Evolutionary conservation across 2,113 vertebrate genomes (phyloP).

Genomic region (Podiceps cristatus): DNA sequence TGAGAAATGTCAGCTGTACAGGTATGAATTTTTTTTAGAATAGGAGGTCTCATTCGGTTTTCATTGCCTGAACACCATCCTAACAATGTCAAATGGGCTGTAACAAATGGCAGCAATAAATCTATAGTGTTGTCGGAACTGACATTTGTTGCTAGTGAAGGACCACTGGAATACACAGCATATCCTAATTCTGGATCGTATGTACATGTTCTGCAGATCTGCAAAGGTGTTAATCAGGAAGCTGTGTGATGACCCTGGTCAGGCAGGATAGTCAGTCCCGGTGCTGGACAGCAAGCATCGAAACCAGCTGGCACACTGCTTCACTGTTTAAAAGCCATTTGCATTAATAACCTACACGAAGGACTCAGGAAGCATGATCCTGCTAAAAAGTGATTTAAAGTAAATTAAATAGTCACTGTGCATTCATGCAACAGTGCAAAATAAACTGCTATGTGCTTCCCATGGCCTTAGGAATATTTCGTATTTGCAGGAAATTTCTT

Average conservation of each 20-base stretch:
- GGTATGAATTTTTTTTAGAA: not conserved
- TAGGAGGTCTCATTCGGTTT: not conserved
- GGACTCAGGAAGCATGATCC: not conserved
- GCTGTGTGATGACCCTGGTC: not conserved
- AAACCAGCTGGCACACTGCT: not conserved
- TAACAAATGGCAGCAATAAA: not conserved
- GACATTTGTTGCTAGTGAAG: not conserved
- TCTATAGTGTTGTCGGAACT: not conserved
- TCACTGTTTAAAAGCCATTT: not conserved
- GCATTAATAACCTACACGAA: not conserved
- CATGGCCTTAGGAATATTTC: not conserved
- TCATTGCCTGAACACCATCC: not conserved
- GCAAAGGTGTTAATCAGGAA: not conserved
- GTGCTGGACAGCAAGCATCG: not conserved
- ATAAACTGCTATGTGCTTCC: not conserved
- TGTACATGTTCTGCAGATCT: not conserved
- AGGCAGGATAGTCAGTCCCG: not conserved
- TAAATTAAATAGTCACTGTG: not conserved
- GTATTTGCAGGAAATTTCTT: not conserved
- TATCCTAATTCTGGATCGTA: not conserved
- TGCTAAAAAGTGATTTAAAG: not conserved
- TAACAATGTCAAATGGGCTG: not conserved
- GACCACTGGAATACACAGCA: not conserved
- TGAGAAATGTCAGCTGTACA: not conserved
- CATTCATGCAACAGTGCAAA: not conserved